These are phyloP conservation scores for Eurois occulta DNA, from an alignment of 2,888 invertebrate genomes.

Conservation along the genomic window DNA sequence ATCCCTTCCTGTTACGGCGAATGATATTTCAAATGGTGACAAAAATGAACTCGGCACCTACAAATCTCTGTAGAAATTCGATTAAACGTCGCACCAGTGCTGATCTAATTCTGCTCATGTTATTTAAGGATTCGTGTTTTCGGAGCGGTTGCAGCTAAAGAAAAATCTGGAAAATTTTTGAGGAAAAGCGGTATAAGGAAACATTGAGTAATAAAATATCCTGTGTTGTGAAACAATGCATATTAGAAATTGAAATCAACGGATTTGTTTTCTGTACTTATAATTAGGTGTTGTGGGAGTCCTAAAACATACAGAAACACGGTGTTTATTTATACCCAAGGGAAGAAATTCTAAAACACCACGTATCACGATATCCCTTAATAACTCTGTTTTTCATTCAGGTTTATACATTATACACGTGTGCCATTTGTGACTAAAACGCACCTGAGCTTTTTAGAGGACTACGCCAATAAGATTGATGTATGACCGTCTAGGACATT, in stretches of 20 bases:
- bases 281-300: background rate
- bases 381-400: background rate
- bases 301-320: background rate
- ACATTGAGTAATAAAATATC: background rate
- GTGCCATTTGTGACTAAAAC: background rate
- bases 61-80: constrained; percentile 45
- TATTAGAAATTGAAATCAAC: background rate
- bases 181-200: background rate
- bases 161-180: constrained; percentile 7
- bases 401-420: background rate
- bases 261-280: background rate
- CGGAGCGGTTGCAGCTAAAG: background rate
- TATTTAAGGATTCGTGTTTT: constrained; percentile 25
- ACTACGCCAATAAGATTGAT: background rate
- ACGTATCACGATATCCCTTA: background rate
- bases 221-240: background rate
- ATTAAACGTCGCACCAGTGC: constrained; percentile 30
- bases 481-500: background rate
- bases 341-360: background rate
- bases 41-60: constrained; percentile 44
- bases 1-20: constrained; percentile 18
- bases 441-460: background rate
- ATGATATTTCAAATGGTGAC: constrained; percentile 33
- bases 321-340: background rate
- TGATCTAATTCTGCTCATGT: constrained; percentile 41